Conservation (phyloP, 2,113 vertebrate species). For the Phyllopteryx taeniolatus region DNA sequence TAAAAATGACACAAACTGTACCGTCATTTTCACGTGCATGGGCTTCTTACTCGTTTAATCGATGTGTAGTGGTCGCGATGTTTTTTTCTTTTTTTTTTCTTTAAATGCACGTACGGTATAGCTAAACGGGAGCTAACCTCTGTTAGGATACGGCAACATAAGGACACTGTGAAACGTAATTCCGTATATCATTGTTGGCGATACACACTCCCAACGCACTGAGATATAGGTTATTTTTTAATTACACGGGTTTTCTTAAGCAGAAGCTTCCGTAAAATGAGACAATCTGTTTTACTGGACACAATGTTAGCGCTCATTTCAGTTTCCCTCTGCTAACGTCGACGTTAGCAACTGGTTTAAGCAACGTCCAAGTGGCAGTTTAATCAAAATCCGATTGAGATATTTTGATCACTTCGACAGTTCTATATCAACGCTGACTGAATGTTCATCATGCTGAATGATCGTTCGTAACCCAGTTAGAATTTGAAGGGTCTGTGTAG, state of each 20-base stretch:
- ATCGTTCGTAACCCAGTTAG: slow-evolving; percentile 2
- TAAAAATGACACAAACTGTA: slow-evolving; percentile 26
- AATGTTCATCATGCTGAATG: background rate
- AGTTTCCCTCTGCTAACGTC: slow-evolving; percentile 21
- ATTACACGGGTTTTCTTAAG: background rate
- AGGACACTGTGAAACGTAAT: background rate
- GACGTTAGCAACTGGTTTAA: slow-evolving; percentile 2
- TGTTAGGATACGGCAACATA: slow-evolving; percentile 5
- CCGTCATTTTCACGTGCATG: accelerated
- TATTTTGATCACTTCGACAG: background rate
- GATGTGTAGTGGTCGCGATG: slow-evolving; percentile 44
- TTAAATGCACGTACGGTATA: slow-evolving; percentile 50
- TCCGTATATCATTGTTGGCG: background rate
- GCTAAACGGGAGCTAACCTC: slow-evolving; percentile 41
- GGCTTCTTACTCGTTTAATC: background rate
- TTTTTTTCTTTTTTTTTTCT: slow-evolving; percentile 53
- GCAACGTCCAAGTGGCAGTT: background rate
- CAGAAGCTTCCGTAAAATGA: background rate
- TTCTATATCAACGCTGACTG: background rate
- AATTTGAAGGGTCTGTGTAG: slow-evolving; percentile 48
- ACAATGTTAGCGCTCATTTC: slow-evolving; percentile 31
- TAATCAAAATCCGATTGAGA: background rate
- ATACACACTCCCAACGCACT: background rate
- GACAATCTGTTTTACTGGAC: background rate
- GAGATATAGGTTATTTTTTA: background rate